Percentiles rank a stretch among this genome's conserved stretches.
Conservation (phyloP, 1,140 invertebrate genomes). For the Pachyrhynchus sulphureomaculatus region DNA sequence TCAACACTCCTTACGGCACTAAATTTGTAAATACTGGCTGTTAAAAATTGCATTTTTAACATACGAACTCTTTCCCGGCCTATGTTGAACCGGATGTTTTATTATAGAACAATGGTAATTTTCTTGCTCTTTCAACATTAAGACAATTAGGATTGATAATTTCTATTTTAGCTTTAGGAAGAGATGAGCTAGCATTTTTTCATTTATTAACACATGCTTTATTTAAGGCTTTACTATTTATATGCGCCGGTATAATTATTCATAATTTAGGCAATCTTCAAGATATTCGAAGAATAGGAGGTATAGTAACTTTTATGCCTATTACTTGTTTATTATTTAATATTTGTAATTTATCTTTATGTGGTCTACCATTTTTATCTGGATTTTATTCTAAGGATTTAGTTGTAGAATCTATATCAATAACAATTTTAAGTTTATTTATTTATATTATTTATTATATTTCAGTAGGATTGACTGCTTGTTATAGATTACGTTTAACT, state of each 20-base stretch:
- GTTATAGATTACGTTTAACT: too few species aligned
- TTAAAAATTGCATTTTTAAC: too few species aligned
- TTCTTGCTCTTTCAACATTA: constrained; percentile 72
- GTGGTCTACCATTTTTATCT: constrained; percentile 59
- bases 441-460: constrained; percentile 57
- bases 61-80: too few species aligned
- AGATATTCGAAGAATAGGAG: constrained; percentile 62
- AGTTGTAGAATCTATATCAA: constrained; percentile 59
- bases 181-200: constrained; percentile 59
- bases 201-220: constrained; percentile 64
- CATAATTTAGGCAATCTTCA: constrained; percentile 61
- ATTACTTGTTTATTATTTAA: constrained; percentile 54
- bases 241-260: constrained; percentile 62
- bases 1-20: too few species aligned
- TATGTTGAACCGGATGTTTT: too few species aligned
- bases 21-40: too few species aligned
- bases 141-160: constrained; percentile 70
- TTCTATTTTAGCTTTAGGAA: constrained; percentile 56
- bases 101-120: too few species aligned
- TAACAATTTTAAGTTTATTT: constrained; percentile 55
- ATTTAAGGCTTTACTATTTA: constrained; percentile 67
- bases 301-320: constrained; percentile 50
- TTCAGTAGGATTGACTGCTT: constrained; percentile 57
- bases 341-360: constrained; percentile 57
- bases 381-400: constrained; percentile 68